Percentiles rank a stretch among this genome's conserved stretches.
Evolutionary conservation across 1,140 invertebrate species (phyloP).

Genomic region (Atta cephalotes): DNA sequence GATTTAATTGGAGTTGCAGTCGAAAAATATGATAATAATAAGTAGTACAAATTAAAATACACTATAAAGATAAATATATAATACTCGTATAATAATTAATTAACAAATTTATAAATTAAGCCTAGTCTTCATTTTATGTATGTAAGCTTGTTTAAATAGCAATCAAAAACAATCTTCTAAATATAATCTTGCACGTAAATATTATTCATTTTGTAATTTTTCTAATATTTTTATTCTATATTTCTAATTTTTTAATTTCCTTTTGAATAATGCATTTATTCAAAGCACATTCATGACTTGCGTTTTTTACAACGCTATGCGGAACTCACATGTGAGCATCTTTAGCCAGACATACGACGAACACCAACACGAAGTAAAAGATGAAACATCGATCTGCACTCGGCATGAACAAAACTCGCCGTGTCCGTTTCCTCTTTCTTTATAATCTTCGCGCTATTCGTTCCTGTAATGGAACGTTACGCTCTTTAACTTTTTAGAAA

Average conservation of each 20-base stretch:
- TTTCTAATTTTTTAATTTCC: neutral
- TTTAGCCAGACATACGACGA: constrained; percentile 71
- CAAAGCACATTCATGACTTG: neutral
- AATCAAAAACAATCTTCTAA: neutral
- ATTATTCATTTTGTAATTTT: neutral
- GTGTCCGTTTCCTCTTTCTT: neutral
- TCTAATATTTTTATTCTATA: neutral
- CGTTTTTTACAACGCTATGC: neutral
- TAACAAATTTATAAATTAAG: neutral
- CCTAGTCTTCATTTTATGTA: neutral
- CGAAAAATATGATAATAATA: neutral
- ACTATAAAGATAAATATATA: neutral
- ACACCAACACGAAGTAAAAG: constrained; percentile 67
- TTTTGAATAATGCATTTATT: neutral
- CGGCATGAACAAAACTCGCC: constrained; percentile 43
- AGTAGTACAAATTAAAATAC: constrained; percentile 9
- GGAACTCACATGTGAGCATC: constrained; percentile 78
- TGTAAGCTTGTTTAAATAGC: neutral
- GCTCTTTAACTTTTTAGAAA: neutral
- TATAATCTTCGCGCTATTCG: neutral
- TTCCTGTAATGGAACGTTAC: neutral
- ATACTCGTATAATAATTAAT: no score
- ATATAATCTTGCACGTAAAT: neutral
- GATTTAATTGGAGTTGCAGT: neutral
- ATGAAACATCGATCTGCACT: constrained; percentile 65